These are phyloP conservation scores for Sinocyclocheilus rhinocerous DNA, from an alignment of 2,113 vertebrate genomes.

Conservation along the genomic window DNA sequence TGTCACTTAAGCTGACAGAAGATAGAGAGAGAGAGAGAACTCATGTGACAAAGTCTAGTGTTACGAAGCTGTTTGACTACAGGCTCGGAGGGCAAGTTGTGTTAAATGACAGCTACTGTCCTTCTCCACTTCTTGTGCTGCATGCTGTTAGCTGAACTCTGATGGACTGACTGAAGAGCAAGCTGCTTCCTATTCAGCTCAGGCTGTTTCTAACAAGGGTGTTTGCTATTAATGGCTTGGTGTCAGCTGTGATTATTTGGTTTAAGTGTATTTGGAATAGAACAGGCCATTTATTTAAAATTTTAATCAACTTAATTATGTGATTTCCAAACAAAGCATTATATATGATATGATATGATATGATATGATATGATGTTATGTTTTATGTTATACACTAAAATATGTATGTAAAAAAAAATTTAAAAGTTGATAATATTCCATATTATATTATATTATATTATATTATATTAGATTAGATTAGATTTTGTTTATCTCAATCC, in stretches of 20 bases:
- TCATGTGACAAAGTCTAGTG: slow-evolving; percentile 26
- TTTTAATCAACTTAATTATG: neutral
- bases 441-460: too few species aligned
- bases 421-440: too few species aligned
- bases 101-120: slow-evolving; percentile 63
- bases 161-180: neutral
- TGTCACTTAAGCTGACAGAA: slow-evolving; percentile 68
- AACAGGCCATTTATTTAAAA: neutral
- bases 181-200: slow-evolving; percentile 25
- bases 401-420: too few species aligned
- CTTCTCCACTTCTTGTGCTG: neutral
- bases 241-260: neutral
- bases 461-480: neutral
- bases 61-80: slow-evolving; percentile 59
- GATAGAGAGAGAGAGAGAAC: slow-evolving; percentile 49
- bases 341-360: too few species aligned
- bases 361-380: too few species aligned
- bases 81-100: slow-evolving; percentile 59
- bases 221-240: neutral
- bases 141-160: slow-evolving; percentile 44
- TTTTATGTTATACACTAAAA: too few species aligned
- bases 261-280: neutral
- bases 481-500: neutral
- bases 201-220: neutral
- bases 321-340: neutral